phyloP scores from a whole-genome alignment of 1,140 invertebrate species.

The Heterodera carotae region DNA sequence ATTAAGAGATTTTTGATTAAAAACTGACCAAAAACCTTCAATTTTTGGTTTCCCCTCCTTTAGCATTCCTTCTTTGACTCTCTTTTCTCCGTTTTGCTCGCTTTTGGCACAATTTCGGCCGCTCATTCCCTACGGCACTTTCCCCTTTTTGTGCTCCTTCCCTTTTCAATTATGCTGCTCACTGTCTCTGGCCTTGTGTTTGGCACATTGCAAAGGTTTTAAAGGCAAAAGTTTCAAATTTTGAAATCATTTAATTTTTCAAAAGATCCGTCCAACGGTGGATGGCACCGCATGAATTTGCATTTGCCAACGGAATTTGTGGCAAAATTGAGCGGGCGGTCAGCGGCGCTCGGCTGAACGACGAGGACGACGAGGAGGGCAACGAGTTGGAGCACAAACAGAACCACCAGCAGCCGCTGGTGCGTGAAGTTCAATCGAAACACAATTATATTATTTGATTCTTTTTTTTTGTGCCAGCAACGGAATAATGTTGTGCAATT shows the following conservation, averaged over 20 bases:
- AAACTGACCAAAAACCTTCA: too few species aligned
- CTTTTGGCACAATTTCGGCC: constrained; percentile 3
- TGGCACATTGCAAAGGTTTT: not conserved
- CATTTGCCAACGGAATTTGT: constrained; percentile 26
- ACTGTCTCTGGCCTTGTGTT: not conserved
- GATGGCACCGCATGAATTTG: constrained; percentile 22
- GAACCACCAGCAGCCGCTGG: not conserved
- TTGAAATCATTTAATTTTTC: not conserved
- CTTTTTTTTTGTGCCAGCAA: too few species aligned
- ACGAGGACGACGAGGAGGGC: not conserved
- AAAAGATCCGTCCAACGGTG: constrained; percentile 7
- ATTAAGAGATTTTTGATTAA: too few species aligned
- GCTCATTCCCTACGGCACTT: not conserved
- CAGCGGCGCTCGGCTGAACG: constrained; percentile 14
- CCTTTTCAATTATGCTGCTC: constrained; percentile 2
- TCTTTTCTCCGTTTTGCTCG: not conserved
- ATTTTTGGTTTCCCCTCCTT: not conserved
- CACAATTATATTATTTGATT: not conserved
- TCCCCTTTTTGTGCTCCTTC: not conserved
- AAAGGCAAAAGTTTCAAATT: not conserved
- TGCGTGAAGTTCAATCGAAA: not conserved
- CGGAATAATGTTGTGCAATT: not conserved
- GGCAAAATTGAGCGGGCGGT: constrained; percentile 25
- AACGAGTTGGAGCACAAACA: not conserved
- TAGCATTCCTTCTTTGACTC: not conserved